Conservation (phyloP, 1,140 invertebrate genomes). For the Drosophila arizonae region DNA sequence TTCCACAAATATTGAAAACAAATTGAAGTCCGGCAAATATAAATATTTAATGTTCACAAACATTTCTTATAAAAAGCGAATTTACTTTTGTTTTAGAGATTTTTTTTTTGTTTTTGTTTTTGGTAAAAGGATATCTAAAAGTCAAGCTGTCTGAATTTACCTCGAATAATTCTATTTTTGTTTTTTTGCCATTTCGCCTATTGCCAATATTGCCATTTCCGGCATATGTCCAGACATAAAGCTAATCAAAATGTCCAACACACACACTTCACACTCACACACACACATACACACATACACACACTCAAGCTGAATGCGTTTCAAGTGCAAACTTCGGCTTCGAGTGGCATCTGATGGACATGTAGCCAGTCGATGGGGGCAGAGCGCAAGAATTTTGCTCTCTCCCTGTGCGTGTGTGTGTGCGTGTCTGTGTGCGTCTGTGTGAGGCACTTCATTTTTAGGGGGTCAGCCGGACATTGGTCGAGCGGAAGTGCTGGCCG, state of each 20-base stretch:
- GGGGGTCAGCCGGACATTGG: conserved; percentile 27
- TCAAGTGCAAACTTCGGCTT: conserved; percentile 62
- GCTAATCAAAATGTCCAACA: conserved; percentile 75
- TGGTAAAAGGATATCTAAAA: conserved; percentile 27
- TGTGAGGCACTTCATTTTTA: conserved; percentile 41
- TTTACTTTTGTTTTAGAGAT: not conserved
- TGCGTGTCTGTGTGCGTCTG: not conserved
- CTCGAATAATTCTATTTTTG: not conserved
- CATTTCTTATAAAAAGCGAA: too few relatives aligned
- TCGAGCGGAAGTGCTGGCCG: conserved; percentile 50
- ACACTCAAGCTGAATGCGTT: conserved; percentile 39
- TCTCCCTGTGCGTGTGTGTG: not conserved
- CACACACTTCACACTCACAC: conserved; percentile 49
- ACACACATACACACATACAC: conserved; percentile 29
- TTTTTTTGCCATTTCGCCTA: conserved; percentile 19
- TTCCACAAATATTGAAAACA: too few relatives aligned
- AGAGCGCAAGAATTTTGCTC: not conserved
- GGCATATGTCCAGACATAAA: conserved; percentile 64
- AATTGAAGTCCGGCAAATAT: too few relatives aligned
- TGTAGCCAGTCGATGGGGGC: not conserved
- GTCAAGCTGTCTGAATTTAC: conserved; percentile 20
- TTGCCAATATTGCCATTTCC: conserved; percentile 52
- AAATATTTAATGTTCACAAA: too few relatives aligned
- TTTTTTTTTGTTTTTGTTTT: too few relatives aligned
- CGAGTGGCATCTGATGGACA: conserved; percentile 26